These are phyloP conservation scores for Anoncus sp. DNA, from an alignment of 2,888 invertebrate genomes.

Conservation along the genomic window DNA sequence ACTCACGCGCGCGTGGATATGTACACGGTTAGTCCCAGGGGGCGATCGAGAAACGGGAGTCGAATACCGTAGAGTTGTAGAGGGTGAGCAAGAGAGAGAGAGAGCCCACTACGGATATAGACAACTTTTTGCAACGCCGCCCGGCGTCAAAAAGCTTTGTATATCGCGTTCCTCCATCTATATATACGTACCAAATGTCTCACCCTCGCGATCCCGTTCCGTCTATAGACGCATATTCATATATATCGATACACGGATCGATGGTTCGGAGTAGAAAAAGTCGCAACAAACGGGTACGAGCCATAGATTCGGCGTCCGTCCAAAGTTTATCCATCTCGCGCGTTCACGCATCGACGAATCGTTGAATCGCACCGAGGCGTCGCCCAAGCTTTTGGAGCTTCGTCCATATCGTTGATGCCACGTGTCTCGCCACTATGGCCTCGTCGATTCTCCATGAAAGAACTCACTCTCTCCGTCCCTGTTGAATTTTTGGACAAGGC, in stretches of 20 bases:
- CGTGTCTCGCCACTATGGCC: conserved; percentile 38
- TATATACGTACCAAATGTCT: neutral
- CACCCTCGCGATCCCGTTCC: conserved; percentile 8
- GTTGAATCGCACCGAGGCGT: conserved; percentile 55
- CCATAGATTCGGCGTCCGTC: neutral
- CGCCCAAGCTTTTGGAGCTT: conserved; percentile 45
- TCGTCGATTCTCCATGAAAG: conserved; percentile 23
- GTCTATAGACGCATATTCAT: neutral
- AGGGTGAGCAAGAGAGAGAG: conserved; percentile 36
- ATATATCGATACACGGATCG: neutral
- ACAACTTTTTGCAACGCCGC: conserved; percentile 55
- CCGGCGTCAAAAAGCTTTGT: conserved; percentile 59
- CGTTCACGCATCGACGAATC: conserved; percentile 58
- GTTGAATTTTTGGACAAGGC: conserved; percentile 36
- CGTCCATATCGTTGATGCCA: conserved; percentile 40
- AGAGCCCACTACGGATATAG: conserved; percentile 40
- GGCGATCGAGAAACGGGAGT: conserved; percentile 54
- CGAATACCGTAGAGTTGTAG: neutral
- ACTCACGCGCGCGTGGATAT: neutral
- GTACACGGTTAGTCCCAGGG: conserved; percentile 26
- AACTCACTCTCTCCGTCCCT: neutral
- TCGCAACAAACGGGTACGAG: neutral
- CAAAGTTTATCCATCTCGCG: conserved; percentile 1
- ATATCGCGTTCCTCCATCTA: conserved; percentile 13
- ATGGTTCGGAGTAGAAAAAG: neutral